phyloP scores from a whole-genome alignment of 2,888 invertebrate species.

The Marronus borbonicus region DNA sequence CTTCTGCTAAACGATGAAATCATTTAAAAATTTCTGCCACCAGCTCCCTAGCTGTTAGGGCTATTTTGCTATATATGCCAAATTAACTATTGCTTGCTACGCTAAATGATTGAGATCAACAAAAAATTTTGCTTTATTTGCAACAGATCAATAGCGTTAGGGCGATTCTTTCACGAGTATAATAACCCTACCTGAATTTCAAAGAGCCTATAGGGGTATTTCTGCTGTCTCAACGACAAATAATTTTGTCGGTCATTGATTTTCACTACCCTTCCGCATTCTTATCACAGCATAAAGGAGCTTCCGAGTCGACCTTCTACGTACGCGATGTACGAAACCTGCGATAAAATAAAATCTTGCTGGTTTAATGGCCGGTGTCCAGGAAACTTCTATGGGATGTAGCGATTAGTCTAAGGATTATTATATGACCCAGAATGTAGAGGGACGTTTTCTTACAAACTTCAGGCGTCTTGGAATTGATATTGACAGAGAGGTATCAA shows the following conservation, averaged over 20 bases:
- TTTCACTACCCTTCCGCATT: constrained; percentile 31
- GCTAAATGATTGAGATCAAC: too few species aligned
- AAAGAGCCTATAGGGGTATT: background rate
- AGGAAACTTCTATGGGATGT: too few species aligned
- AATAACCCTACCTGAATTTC: constrained; percentile 25
- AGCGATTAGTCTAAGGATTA: background rate
- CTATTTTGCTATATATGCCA: too few species aligned
- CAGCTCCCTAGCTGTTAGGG: too few species aligned
- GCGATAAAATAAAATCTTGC: background rate
- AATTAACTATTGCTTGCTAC: too few species aligned
- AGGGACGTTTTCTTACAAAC: too few species aligned
- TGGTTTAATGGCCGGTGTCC: background rate
- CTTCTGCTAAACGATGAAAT: too few species aligned
- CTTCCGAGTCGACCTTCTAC: background rate
- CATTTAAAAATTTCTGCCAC: too few species aligned
- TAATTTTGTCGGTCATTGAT: constrained; percentile 27
- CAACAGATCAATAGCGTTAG: background rate
- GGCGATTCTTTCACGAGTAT: constrained; percentile 9
- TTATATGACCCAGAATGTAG: background rate
- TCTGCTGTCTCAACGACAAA: constrained; percentile 8
- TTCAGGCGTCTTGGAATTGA: too few species aligned
- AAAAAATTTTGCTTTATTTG: too few species aligned
- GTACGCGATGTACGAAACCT: background rate
- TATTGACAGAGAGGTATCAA: too few species aligned
- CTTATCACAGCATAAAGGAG: constrained; percentile 10